Evolutionary conservation across 2,797 vertebrate genomes (phyloP), one percentile per base, ranked within the genome.

Genomic region (Basileuterus tristriatus): DNA sequence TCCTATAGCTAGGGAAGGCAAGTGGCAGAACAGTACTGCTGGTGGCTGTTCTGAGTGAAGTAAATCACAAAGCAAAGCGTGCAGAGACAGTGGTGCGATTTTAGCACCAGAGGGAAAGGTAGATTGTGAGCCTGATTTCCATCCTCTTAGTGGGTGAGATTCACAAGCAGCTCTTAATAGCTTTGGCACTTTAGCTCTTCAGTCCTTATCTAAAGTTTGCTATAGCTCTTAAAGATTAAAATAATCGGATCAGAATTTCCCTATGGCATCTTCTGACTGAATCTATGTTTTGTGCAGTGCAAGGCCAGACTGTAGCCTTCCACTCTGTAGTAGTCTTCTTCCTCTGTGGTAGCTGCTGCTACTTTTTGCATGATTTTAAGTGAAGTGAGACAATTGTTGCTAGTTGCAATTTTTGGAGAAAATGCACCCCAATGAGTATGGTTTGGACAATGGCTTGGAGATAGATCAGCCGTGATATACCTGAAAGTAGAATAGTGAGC

Each of bases 241-340:
- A 6, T 34, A 52, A 36, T 44, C 5, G 55, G 26, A 64, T 91
- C 36, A 46, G 46, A 72, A 39, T 75, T 86, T 83, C 13, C 50
- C 8, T 59, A 0, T 83, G 49, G 8, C 13, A 24, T 65, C 2
- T 39, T 77, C 32, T 64, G 19, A 47, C 22, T 63, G 78, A 44
- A n/a, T 64, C 11, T 6, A 0, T 0, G 0, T 76, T 76, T 65
- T 8, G 4, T 83, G 60, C 39, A 43, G 12, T 55, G 21, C 29
- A 76, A 67, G 49, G 34, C 23, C 2, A 29, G 32, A 34, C 41
- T 86, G 8, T n/a, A 68, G 34, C n/a, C 15, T 91, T 89, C 49
- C 8, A 29, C 21, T 56, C 26, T 49, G 20, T 62, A 32, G 30
- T 14, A 46, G 36, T 58, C 23, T 36, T 1, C 12, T 88, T 80